A percentile compares a stretch with the other conserved stretches of the same genome.
Conservation (phyloP, 2,888 invertebrate species). For the Malacosoma neustria region DNA sequence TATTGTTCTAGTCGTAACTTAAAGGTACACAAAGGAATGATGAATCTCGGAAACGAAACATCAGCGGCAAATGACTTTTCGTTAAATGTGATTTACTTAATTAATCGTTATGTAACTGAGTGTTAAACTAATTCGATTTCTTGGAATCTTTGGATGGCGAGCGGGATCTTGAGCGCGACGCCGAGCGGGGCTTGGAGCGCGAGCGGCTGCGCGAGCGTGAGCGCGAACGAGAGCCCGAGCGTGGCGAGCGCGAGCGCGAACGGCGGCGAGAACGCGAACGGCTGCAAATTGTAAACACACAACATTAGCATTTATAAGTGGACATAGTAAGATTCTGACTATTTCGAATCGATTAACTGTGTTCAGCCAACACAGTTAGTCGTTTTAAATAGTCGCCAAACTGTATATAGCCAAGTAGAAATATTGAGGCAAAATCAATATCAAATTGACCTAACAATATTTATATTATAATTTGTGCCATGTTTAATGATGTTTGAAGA, state of each 20-base stretch:
- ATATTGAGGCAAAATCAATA: too few relatives aligned
- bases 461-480: too few relatives aligned
- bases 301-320: neutral
- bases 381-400: too few relatives aligned
- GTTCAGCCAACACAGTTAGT: too few relatives aligned
- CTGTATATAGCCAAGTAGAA: too few relatives aligned
- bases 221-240: slow-evolving; percentile 64
- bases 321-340: too few relatives aligned
- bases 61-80: slow-evolving; percentile 19
- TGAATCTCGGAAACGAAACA: slow-evolving; percentile 24
- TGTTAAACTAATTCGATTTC: slow-evolving; percentile 49
- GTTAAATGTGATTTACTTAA: slow-evolving; percentile 3
- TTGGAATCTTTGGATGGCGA: slow-evolving; percentile 68
- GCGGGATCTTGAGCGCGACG: slow-evolving; percentile 64
- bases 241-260: slow-evolving; percentile 76
- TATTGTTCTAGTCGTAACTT: slow-evolving; percentile 24
- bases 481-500: too few relatives aligned
- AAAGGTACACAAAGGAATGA: slow-evolving; percentile 52
- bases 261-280: slow-evolving; percentile 78
- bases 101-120: slow-evolving; percentile 3
- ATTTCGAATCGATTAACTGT: slow-evolving; percentile 12
- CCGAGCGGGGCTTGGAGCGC: slow-evolving; percentile 66
- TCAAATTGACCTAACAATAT: too few relatives aligned
- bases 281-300: slow-evolving; percentile 28
- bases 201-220: slow-evolving; percentile 67